Evolutionary conservation across 2,888 invertebrate genomes (phyloP).

Genomic region (Athetis lepigone): DNA sequence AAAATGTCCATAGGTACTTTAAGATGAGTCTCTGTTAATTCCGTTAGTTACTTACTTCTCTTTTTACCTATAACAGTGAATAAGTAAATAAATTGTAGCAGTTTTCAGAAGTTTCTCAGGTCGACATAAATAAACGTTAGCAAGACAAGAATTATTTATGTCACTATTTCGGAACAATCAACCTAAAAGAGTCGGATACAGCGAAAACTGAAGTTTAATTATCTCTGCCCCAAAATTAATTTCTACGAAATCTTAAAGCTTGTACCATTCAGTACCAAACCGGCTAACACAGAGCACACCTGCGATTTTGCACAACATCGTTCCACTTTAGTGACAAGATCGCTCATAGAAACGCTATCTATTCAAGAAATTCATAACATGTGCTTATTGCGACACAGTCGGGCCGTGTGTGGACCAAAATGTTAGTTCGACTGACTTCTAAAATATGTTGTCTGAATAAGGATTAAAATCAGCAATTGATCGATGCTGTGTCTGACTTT

Average conservation of each 20-base stretch:
- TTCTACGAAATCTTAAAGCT: conserved; percentile 4
- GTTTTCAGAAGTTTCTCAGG: no score
- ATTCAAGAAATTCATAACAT: conserved; percentile 64
- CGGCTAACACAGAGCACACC: conserved; percentile 59
- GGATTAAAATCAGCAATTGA: conserved; percentile 37
- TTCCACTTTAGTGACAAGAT: conserved; percentile 65
- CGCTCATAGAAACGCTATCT: conserved; percentile 62
- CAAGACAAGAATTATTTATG: no score
- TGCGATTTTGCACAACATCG: conserved; percentile 65
- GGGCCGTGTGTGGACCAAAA: conserved; percentile 11
- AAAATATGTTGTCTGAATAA: conserved; percentile 21
- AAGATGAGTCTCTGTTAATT: no score
- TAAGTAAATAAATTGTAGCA: no score
- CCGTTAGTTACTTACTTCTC: no score
- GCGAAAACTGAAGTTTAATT: no score
- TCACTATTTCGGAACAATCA: no score
- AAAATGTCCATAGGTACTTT: no score
- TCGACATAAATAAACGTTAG: no score
- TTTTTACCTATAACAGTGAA: no score
- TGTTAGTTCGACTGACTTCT: conserved; percentile 6
- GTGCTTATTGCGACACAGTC: conserved; percentile 46
- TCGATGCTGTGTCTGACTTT: conserved; percentile 24
- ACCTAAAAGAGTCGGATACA: no score
- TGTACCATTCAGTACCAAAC: conserved; percentile 37
- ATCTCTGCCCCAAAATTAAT: background rate